Percentiles rank a stretch among this genome's conserved stretches.
These are phyloP conservation scores for Caenorhabditis panamensis DNA, from an alignment of 2,888 invertebrate species.

Conservation along the genomic window DNA sequence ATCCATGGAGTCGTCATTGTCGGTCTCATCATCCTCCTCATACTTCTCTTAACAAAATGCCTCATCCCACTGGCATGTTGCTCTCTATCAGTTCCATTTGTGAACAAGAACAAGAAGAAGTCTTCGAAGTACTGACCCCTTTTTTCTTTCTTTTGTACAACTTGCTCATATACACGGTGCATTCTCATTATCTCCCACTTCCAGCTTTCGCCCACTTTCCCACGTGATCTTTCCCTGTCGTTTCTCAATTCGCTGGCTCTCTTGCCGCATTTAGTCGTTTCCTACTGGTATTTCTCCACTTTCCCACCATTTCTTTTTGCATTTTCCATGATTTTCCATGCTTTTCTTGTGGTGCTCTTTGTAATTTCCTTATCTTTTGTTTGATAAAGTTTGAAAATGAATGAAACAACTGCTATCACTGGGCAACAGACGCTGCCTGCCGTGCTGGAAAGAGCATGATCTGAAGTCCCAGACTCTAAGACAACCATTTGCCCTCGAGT, in stretches of 20 bases:
- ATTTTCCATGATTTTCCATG: conserved; percentile 4
- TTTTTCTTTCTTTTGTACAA: conserved; percentile 6
- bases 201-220: conserved; percentile 38
- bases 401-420: no score
- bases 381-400: no score
- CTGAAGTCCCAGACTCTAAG: no score
- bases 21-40: conserved; percentile 25
- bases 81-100: conserved; percentile 48
- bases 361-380: no score
- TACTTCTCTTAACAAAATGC: conserved; percentile 50
- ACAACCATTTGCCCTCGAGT: no score
- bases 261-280: conserved; percentile 42
- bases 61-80: conserved; percentile 56
- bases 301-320: neutral
- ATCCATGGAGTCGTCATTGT: conserved; percentile 45
- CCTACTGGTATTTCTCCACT: conserved; percentile 27
- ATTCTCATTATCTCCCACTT: conserved; percentile 17
- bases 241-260: conserved; percentile 41
- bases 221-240: conserved; percentile 43
- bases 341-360: conserved; percentile 22
- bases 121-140: conserved; percentile 24
- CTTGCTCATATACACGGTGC: conserved; percentile 52
- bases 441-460: no score
- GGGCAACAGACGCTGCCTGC: no score
- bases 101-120: conserved; percentile 30